A percentile compares a stretch with the other conserved stretches of the same genome.
These are phyloP conservation scores for Tiliacea aurago DNA, from an alignment of 2,888 invertebrate species.

Conservation along the genomic window DNA sequence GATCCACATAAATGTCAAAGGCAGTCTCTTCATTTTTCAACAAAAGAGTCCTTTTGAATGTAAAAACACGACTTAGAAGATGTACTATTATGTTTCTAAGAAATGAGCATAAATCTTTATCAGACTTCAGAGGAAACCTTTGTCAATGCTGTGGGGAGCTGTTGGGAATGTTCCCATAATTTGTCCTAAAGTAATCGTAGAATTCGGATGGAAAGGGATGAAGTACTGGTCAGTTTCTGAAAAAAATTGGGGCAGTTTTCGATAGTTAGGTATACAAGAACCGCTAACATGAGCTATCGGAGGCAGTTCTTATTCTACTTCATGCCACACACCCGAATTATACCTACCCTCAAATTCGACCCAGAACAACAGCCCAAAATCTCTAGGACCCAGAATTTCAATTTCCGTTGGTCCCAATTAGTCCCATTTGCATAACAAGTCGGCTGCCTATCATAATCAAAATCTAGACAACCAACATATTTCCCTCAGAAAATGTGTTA, in stretches of 20 bases:
- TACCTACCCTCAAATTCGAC: constrained; percentile 1
- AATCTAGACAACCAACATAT: constrained; percentile 46
- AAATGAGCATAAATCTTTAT: constrained; percentile 51
- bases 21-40: constrained; percentile 62
- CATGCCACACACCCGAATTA: neutral
- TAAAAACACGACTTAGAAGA: constrained; percentile 55
- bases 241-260: neutral
- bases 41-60: constrained; percentile 62
- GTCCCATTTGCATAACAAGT: constrained; percentile 47
- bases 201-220: neutral
- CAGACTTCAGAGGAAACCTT: constrained; percentile 49
- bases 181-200: constrained; percentile 1
- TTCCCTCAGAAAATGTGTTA: constrained; percentile 35
- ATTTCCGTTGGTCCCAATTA: constrained; percentile 42
- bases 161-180: constrained; percentile 1
- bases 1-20: constrained; percentile 67
- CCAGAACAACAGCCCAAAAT: constrained; percentile 18
- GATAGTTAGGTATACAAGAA: too few species aligned
- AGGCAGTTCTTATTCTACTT: neutral
- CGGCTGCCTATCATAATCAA: constrained; percentile 50
- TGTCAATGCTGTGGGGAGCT: constrained; percentile 44
- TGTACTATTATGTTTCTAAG: constrained; percentile 47
- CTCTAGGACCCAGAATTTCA: constrained; percentile 38
- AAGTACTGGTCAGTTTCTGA: too few species aligned
- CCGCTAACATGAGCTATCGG: too few species aligned